These are phyloP conservation scores for Agonopterix heracliana DNA, from an alignment of 2,888 invertebrate genomes.

Conservation along the genomic window DNA sequence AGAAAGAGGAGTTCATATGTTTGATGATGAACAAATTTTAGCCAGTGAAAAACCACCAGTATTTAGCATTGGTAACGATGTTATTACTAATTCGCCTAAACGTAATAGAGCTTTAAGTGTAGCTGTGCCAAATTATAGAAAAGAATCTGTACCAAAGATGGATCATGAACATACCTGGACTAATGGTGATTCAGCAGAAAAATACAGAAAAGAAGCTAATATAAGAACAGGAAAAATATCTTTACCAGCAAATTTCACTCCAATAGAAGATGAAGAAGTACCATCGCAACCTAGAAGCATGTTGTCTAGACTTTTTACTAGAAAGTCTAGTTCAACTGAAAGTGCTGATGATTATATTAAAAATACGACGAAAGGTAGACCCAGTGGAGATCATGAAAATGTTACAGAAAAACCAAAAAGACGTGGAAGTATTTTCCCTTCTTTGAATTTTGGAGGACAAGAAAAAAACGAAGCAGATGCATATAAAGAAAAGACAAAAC, in stretches of 20 bases:
- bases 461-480: conserved; percentile 44
- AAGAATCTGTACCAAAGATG: conserved; percentile 54
- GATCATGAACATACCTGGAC: conserved; percentile 81
- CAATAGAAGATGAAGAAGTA: conserved; percentile 19
- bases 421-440: conserved; percentile 57
- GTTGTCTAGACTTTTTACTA: conserved; percentile 46
- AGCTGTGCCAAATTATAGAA: conserved; percentile 64
- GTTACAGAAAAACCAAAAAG: conserved; percentile 37
- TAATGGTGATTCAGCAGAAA: conserved; percentile 78
- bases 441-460: conserved; percentile 37
- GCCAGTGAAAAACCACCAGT: conserved; percentile 78
- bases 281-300: conserved; percentile 39
- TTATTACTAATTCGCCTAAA: conserved; percentile 48
- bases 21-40: conserved; percentile 84
- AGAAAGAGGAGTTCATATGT: conserved; percentile 79
- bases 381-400: conserved; percentile 35
- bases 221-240: conserved; percentile 61
- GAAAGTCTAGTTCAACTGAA: conserved; percentile 50
- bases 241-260: conserved; percentile 40
- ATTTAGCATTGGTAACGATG: conserved; percentile 75
- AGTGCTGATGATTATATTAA: conserved; percentile 52
- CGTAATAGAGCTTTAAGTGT: conserved; percentile 80
- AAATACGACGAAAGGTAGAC: conserved; percentile 51
- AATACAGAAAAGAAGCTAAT: conserved; percentile 72
- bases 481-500: conserved; percentile 29